Conservation (phyloP, 2,113 vertebrate species). For the Corvus cornix region DNA sequence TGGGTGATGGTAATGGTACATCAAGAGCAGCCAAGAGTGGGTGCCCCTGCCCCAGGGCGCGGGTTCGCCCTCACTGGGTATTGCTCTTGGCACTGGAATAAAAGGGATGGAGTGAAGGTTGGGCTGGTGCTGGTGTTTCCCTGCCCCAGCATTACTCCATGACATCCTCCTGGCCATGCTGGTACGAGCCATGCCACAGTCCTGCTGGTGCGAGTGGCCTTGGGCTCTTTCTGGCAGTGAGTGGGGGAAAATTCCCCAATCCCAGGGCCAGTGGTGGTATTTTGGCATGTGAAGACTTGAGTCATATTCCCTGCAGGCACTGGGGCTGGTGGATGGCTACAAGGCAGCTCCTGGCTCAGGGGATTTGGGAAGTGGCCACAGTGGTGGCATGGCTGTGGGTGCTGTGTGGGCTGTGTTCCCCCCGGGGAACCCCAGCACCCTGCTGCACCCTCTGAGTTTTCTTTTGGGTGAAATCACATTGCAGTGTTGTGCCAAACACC, state of each 20-base stretch:
- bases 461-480: background rate
- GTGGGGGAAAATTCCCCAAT: background rate
- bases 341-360: background rate
- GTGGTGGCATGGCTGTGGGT: background rate
- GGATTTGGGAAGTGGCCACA: background rate
- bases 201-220: background rate
- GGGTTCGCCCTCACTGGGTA: background rate
- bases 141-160: background rate
- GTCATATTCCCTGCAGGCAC: background rate
- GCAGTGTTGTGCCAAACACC: constrained; percentile 28
- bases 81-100: background rate
- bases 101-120: background rate
- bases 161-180: background rate
- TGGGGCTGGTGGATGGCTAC: background rate
- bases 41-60: background rate
- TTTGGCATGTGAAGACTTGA: background rate
- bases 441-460: background rate
- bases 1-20: fast-evolving
- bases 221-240: background rate
- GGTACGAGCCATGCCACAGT: background rate
- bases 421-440: fast-evolving
- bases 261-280: background rate
- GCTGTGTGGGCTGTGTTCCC: background rate
- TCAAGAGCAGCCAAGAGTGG: background rate
- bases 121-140: background rate